Evolutionary conservation across 2,113 vertebrate species (phyloP), one percentile per base, ranked within the genome.

Genomic region (Anhinga anhinga): DNA sequence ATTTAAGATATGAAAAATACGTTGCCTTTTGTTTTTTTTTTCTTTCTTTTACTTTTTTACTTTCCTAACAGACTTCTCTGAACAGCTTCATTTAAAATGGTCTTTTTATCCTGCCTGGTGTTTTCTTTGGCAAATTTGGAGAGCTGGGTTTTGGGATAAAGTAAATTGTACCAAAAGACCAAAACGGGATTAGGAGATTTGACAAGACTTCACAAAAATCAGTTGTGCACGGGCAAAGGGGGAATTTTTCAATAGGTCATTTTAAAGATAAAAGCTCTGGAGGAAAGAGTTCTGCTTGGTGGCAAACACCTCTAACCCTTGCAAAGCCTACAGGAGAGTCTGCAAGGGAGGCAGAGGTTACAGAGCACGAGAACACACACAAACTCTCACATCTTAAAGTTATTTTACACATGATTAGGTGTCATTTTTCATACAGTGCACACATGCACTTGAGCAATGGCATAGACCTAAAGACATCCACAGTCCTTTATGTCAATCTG

Each of bases 101-200:
- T 49, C 34, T 70, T 96, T 88, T 38, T 50, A 20, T 8, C 71
- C 27, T 29, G 36, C n/a, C 53, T 8, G 1, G 17, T 91, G 65
- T 88, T 97, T 96, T 96, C 82, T 95, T 96, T 95, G 93, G 91
- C 93, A 95, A 82, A 82, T 85, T 70, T 67, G 71, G 70, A 95
- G 61, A 94, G 13, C 42, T 67, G n/a, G 36, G 21, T 88, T 95
- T 94, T 40, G 72, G 55, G 61, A 87, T 78, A 82, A 76, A 96
- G 49, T 79, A 79, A 91, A 94, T 88, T 90, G 74, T 56, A 76
- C 50, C 52, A 45, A 73, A 95, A 81, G 38, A 88, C 8, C 27
- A 95, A 87, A 95, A 91, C 1, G 0, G 70, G 81, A 97, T 92
- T 83, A 95, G 58, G 59, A 90, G 61, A 86, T 93, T 91, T 88